A percentile compares a stretch with the other conserved stretches of the same genome.
Evolutionary conservation across 2,888 invertebrate genomes (phyloP).

Genomic region (Priocnemis perturbator): DNA sequence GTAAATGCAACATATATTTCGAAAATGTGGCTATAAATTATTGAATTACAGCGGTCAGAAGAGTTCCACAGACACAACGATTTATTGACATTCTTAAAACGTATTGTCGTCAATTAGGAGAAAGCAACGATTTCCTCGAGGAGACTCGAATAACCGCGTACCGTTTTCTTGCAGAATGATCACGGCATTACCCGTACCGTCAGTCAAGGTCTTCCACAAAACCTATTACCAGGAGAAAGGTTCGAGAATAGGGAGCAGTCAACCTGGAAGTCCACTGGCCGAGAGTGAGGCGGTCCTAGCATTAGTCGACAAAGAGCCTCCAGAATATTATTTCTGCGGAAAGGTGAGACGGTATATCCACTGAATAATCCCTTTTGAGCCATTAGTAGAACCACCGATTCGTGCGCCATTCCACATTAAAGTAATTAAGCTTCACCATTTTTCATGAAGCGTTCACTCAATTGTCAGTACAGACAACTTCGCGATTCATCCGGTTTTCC

Average conservation of each 20-base stretch:
- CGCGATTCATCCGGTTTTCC: no score
- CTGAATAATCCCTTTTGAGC: no score
- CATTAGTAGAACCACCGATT: no score
- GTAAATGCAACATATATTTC: no score
- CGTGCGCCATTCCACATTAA: no score
- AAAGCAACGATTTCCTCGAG: not conserved
- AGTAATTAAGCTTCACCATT: no score
- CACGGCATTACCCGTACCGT: constrained; percentile 71
- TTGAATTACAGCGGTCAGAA: no score
- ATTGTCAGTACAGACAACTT: no score
- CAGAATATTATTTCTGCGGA: constrained; percentile 71
- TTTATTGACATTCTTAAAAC: no score
- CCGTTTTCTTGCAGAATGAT: constrained; percentile 64
- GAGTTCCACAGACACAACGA: no score
- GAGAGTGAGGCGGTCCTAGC: constrained; percentile 70
- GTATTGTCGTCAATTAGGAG: not conserved
- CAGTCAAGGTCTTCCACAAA: constrained; percentile 72
- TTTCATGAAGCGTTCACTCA: no score
- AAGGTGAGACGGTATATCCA: constrained; percentile 59
- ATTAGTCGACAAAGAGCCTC: constrained; percentile 65
- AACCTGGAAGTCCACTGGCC: constrained; percentile 69
- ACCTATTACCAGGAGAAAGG: constrained; percentile 71
- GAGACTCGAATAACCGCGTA: not conserved
- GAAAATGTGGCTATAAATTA: no score
- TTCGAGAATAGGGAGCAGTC: constrained; percentile 67